Conservation (phyloP, 2,888 invertebrate species). For the Coremacera marginata region DNA sequence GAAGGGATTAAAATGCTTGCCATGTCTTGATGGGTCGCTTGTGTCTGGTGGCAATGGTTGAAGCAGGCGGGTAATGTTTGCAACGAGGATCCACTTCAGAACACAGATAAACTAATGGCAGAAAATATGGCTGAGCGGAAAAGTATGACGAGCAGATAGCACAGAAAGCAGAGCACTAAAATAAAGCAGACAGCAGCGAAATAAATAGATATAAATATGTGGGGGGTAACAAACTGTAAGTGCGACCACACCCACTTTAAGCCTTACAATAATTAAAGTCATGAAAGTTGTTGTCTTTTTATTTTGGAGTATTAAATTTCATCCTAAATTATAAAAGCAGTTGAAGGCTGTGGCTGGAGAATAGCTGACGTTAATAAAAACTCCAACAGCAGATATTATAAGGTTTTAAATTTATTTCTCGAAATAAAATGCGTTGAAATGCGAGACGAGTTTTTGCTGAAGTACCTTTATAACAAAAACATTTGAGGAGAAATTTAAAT, state of each 20-base stretch:
- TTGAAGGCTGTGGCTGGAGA: no score
- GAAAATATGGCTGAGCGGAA: not conserved
- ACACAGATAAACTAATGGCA: conserved; percentile 14
- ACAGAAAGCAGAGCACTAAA: not conserved
- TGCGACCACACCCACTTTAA: conserved; percentile 21
- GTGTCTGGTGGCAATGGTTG: not conserved
- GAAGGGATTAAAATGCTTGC: conserved; percentile 29
- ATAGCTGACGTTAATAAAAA: no score
- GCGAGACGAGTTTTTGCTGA: no score
- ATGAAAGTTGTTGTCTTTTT: not conserved
- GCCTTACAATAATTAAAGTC: not conserved
- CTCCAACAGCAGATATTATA: no score
- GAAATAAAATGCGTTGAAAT: no score
- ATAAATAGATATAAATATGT: not conserved
- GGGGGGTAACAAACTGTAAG: not conserved
- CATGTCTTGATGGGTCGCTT: not conserved
- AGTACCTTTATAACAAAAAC: no score
- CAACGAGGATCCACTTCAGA: not conserved
- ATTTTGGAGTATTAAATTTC: not conserved
- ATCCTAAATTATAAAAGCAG: no score
- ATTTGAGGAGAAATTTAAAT: no score
- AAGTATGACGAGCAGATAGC: not conserved
- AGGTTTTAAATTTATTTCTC: no score
- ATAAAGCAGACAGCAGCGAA: not conserved
- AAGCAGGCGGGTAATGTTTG: not conserved